A percentile compares a stretch with the other conserved stretches of the same genome.
phyloP scores from a whole-genome alignment of 2,113 vertebrate species.

The Platysteira castanea region DNA sequence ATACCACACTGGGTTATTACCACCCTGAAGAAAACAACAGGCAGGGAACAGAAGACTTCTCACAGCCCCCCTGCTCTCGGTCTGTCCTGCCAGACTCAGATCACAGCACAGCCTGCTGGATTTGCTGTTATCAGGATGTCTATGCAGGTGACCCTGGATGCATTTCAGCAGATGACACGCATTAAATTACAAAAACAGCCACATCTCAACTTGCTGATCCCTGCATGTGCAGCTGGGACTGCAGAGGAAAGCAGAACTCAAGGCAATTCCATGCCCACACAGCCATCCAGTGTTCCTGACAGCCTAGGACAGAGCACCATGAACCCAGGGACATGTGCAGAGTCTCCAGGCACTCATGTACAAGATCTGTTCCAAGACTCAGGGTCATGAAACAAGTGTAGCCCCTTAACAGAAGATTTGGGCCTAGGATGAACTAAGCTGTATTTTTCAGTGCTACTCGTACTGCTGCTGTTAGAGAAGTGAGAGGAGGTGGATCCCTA shows the following conservation, averaged over 20 bases:
- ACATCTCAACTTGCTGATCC: neutral
- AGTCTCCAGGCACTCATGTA: neutral
- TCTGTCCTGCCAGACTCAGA: neutral
- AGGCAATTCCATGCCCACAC: rapidly evolving
- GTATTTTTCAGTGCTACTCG: neutral
- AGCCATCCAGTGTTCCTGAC: rapidly evolving
- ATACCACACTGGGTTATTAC: neutral
- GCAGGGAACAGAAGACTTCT: neutral
- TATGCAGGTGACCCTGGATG: neutral
- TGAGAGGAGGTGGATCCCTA: neutral
- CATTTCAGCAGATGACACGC: neutral
- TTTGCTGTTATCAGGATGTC: neutral
- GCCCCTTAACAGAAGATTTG: neutral
- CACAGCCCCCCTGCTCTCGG: neutral
- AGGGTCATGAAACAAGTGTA: neutral
- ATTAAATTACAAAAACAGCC: neutral
- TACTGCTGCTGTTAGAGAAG: neutral
- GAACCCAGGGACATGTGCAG: rapidly evolving
- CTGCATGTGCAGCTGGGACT: rapidly evolving
- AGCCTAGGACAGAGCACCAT: neutral
- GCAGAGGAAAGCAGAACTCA: neutral
- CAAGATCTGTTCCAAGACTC: neutral
- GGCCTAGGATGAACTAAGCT: too few relatives aligned
- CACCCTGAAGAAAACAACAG: neutral
- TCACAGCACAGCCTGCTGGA: neutral